Conservation (phyloP, 2,888 invertebrate genomes). For the Tipula lateralis region DNA sequence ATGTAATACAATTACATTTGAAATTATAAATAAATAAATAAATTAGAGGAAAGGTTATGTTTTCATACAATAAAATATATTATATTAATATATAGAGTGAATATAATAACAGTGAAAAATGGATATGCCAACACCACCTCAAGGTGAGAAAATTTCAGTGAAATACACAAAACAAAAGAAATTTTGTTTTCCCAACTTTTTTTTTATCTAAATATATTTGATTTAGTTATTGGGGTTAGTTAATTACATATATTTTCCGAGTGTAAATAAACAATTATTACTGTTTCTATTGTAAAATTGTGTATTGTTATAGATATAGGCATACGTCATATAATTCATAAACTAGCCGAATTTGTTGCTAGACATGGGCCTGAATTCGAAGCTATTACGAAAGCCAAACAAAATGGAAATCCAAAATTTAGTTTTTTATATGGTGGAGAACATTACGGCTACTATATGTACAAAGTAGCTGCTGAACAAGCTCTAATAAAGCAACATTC, state of each 20-base stretch:
- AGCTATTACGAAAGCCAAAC: conserved; percentile 97
- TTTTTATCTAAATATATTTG: conserved; percentile 2
- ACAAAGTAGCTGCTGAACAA: conserved; percentile 92
- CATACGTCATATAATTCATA: conserved; percentile 95
- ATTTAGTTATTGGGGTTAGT: not conserved
- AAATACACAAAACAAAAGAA: conserved; percentile 20
- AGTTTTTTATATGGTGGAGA: conserved; percentile 96
- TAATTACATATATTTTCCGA: not conserved
- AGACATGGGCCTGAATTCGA: conserved; percentile 99
- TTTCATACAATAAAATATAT: not conserved
- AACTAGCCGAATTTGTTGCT: conserved; percentile 97
- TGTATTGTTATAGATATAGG: conserved; percentile 65
- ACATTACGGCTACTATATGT: conserved; percentile 93
- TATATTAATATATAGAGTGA: not conserved
- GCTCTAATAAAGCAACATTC: conserved; percentile 47
- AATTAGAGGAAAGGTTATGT: not conserved
- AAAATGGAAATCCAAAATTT: conserved; percentile 96
- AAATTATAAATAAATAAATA: not conserved
- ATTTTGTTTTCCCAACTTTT: not conserved
- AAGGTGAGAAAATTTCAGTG: conserved; percentile 30
- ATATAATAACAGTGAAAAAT: conserved; percentile 14
- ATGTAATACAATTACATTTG: not conserved
- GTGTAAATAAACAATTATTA: not conserved
- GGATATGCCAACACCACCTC: conserved; percentile 32
- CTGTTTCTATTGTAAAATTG: conserved; percentile 14